A percentile compares a stretch with the other conserved stretches of the same genome.
These are phyloP conservation scores for Rhysida immarginata DNA, from an alignment of 1,140 invertebrate genomes.

Conservation along the genomic window DNA sequence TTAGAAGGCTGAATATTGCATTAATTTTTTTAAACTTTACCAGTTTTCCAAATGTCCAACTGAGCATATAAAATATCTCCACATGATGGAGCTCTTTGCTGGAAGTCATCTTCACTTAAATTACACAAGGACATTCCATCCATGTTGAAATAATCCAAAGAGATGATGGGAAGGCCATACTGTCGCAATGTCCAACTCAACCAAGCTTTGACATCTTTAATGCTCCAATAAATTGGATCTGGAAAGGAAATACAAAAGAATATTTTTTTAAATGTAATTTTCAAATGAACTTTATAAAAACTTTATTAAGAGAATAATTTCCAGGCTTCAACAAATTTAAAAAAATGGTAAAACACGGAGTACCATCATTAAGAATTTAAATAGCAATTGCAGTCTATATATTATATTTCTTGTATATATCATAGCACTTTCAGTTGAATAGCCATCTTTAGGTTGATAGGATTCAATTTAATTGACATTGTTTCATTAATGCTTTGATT, in stretches of 20 bases:
- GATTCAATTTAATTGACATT: too few species aligned
- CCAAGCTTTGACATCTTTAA: slow-evolving; percentile 68
- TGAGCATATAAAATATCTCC: slow-evolving; percentile 73
- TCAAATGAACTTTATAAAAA: background rate
- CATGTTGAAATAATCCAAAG: slow-evolving; percentile 56
- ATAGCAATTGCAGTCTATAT: too few species aligned
- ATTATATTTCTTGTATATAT: too few species aligned
- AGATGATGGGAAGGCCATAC: slow-evolving; percentile 49
- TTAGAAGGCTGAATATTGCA: too few species aligned
- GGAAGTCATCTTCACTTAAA: slow-evolving; percentile 71
- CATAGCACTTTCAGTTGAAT: too few species aligned
- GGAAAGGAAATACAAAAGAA: slow-evolving; percentile 24
- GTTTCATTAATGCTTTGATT: too few species aligned
- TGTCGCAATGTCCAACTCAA: slow-evolving; percentile 65
- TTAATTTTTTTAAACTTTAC: too few species aligned
- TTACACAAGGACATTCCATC: slow-evolving; percentile 55
- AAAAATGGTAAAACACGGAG: too few species aligned
- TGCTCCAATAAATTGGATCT: slow-evolving; percentile 76
- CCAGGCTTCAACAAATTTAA: background rate
- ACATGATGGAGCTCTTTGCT: slow-evolving; percentile 55
- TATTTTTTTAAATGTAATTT: slow-evolving; percentile 13
- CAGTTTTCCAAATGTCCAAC: slow-evolving; percentile 81
- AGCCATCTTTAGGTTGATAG: too few species aligned
- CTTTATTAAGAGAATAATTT: background rate
- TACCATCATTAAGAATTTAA: too few species aligned